Conservation (phyloP, 2,797 vertebrate genomes). For the Coranthus polyacanthus region DNA sequence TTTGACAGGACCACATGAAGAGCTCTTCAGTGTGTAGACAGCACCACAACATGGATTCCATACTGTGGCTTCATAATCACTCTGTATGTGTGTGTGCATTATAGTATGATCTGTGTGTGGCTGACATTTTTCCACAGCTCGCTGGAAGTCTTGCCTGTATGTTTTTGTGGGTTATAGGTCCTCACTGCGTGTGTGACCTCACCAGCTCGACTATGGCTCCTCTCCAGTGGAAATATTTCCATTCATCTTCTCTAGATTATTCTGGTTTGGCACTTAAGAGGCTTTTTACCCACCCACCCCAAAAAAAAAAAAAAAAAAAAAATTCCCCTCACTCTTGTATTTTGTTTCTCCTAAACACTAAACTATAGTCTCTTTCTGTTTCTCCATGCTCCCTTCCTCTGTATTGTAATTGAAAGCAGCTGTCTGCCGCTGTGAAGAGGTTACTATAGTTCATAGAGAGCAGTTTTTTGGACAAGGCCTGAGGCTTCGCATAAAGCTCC, state of each 20-base stretch:
- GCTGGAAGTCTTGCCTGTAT: constrained; percentile 37
- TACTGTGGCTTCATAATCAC: constrained; percentile 45
- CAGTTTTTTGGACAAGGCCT: constrained; percentile 53
- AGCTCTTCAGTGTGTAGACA: constrained; percentile 27
- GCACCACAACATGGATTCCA: constrained; percentile 50
- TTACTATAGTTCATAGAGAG: constrained; percentile 80
- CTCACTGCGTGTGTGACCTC: constrained; percentile 51
- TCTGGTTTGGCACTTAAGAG: constrained; percentile 46
- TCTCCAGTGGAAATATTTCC: constrained; percentile 53
- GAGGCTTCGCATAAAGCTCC: constrained; percentile 48
- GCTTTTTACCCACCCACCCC: constrained; percentile 3
- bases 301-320: too few relatives aligned
- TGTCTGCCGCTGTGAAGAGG: constrained; percentile 74
- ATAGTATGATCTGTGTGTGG: constrained; percentile 6
- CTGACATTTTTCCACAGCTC: constrained; percentile 25
- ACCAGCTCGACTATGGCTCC: constrained; percentile 38
- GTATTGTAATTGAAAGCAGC: constrained; percentile 87
- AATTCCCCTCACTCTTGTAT: constrained; percentile 39
- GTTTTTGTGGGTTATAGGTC: constrained; percentile 55
- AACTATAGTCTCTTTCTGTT: constrained; percentile 39
- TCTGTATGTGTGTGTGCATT: constrained; percentile 12
- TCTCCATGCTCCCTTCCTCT: constrained; percentile 48
- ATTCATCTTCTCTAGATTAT: constrained; percentile 50
- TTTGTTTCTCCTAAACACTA: constrained; percentile 52
- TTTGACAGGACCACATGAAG: constrained; percentile 45